These are phyloP conservation scores for Stramonita haemastoma DNA, from an alignment of 2,888 invertebrate species.

Conservation along the genomic window DNA sequence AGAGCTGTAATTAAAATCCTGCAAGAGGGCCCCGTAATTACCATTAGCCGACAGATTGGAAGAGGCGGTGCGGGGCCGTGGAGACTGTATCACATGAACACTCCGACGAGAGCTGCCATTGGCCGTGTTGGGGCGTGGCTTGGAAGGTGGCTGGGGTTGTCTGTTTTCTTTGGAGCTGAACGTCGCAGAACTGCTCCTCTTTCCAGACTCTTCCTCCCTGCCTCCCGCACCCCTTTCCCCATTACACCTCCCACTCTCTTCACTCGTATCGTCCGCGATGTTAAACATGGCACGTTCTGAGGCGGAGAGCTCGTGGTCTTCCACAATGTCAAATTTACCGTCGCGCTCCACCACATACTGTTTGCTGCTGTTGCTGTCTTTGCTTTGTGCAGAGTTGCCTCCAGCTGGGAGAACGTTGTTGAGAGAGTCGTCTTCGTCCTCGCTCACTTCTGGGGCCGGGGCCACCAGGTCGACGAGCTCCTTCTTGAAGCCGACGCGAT, in stretches of 20 bases:
- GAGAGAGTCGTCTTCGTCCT: constrained; percentile 37
- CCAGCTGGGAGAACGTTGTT: neutral
- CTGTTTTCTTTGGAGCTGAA: constrained; percentile 35
- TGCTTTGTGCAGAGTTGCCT: constrained; percentile 13
- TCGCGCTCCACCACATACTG: constrained; percentile 73
- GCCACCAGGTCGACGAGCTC: constrained; percentile 73
- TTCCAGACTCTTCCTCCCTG: constrained; percentile 1
- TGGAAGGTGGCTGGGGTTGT: constrained; percentile 40
- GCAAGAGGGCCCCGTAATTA: constrained; percentile 39
- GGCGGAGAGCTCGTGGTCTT: constrained; percentile 67
- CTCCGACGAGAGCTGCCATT: constrained; percentile 51
- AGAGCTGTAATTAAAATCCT: constrained; percentile 66
- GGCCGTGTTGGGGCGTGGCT: constrained; percentile 65
- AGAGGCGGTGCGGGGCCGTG: constrained; percentile 66
- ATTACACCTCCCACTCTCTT: neutral
- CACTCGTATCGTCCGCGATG: neutral
- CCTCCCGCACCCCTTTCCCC: neutral
- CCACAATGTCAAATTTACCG: constrained; percentile 73
- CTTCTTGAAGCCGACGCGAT: constrained; percentile 72
- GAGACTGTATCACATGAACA: constrained; percentile 51
- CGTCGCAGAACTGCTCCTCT: neutral
- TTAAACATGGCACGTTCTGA: constrained; percentile 49
- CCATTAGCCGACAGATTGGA: constrained; percentile 26
- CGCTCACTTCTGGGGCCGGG: constrained; percentile 68
- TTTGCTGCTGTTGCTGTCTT: constrained; percentile 54